Evolutionary conservation across 2,888 invertebrate species (phyloP).

Genomic region (Pristionchus arcanus): DNA sequence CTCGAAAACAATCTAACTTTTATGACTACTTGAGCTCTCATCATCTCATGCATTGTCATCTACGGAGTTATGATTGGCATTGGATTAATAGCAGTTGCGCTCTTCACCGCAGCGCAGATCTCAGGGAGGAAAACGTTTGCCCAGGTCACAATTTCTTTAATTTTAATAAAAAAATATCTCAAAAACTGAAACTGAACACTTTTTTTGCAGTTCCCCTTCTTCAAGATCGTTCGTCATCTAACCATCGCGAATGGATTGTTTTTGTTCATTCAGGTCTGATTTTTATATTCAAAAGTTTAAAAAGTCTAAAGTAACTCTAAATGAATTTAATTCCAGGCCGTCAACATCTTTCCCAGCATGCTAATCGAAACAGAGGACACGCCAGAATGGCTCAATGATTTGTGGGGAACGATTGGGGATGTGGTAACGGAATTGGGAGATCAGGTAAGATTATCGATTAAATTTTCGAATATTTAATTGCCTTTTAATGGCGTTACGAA

Average conservation of each 20-base stretch:
- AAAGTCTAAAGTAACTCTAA: not conserved
- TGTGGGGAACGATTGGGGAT: conserved; percentile 14
- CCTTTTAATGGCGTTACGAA: not conserved
- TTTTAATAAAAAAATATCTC: no score
- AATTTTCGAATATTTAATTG: not conserved
- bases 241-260: conserved; percentile 43
- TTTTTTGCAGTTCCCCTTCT: conserved; percentile 48
- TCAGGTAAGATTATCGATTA: not conserved
- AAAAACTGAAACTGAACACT: no score
- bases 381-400: not conserved
- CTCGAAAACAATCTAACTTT: not conserved
- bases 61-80: conserved; percentile 42
- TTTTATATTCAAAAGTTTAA: not conserved
- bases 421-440: conserved; percentile 45
- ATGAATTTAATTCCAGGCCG: conserved; percentile 7
- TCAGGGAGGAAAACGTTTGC: conserved; percentile 22
- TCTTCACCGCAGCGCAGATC: conserved; percentile 31
- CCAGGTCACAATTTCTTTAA: no score
- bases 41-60: conserved; percentile 23
- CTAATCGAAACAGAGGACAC: not conserved
- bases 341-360: conserved; percentile 50
- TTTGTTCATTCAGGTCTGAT: conserved; percentile 30
- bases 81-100: conserved; percentile 25
- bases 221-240: conserved; percentile 45
- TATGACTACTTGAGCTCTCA: not conserved